phyloP scores from a whole-genome alignment of 2,888 invertebrate genomes.

The Harpalus rubripes region DNA sequence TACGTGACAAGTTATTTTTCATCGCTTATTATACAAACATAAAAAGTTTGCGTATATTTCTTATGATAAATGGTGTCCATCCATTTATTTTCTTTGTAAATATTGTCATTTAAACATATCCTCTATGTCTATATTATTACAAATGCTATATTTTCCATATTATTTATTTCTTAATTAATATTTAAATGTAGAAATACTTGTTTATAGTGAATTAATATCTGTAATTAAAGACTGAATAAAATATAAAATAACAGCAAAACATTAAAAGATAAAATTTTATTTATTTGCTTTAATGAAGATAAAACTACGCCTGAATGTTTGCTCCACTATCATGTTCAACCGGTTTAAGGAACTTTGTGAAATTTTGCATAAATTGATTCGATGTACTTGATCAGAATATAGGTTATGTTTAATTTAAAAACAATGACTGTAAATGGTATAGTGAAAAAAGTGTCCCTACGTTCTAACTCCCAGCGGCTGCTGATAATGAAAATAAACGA shows the following conservation, averaged over 20 bases:
- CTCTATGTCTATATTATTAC: not conserved
- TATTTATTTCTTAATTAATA: not conserved
- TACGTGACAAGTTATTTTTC: slow-evolving; percentile 33
- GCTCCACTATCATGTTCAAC: too few species aligned
- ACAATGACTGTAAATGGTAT: too few species aligned
- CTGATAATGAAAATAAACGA: too few species aligned
- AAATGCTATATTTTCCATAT: not conserved
- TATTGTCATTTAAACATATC: not conserved
- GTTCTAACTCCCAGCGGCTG: too few species aligned
- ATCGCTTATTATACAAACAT: slow-evolving; percentile 19
- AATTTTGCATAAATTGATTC: too few species aligned
- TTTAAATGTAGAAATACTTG: not conserved
- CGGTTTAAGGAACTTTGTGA: too few species aligned
- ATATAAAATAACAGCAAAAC: not conserved
- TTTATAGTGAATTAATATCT: not conserved
- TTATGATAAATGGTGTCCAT: slow-evolving; percentile 4
- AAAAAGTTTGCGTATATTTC: slow-evolving; percentile 12
- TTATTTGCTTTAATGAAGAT: too few species aligned
- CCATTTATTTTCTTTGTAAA: slow-evolving; percentile 14
- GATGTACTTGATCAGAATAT: too few species aligned
- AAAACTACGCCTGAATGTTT: too few species aligned
- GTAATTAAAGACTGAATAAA: not conserved
- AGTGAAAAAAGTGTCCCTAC: too few species aligned
- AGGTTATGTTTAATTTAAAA: too few species aligned
- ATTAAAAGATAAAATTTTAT: not conserved